Percentiles rank a stretch among this genome's conserved stretches.
phyloP scores from a whole-genome alignment of 2,888 invertebrate species.

The Glaucopsyche alexis region DNA sequence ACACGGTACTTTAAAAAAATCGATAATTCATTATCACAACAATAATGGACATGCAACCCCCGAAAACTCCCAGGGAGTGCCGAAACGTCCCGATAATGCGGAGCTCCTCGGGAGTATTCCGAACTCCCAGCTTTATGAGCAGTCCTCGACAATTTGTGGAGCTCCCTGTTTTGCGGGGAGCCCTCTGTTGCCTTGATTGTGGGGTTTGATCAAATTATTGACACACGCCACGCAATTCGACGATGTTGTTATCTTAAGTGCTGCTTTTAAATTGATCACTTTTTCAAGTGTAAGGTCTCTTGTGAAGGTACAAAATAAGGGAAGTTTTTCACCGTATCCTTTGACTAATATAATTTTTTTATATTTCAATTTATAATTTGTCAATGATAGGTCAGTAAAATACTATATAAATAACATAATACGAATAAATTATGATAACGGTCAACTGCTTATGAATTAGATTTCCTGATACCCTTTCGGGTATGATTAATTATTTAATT shows the following conservation, averaged over 20 bases:
- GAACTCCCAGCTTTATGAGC: too few species aligned
- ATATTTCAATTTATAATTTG: too few species aligned
- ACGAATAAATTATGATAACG: too few species aligned
- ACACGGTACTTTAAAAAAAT: conserved; percentile 34
- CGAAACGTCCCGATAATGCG: too few species aligned
- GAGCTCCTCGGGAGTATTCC: too few species aligned
- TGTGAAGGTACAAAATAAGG: background rate
- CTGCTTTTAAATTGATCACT: conserved; percentile 5
- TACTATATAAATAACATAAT: too few species aligned
- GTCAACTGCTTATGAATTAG: too few species aligned
- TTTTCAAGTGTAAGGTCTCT: conserved; percentile 1
- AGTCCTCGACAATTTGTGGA: too few species aligned
- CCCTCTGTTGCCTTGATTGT: background rate
- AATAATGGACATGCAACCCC: too few species aligned
- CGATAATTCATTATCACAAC: conserved; percentile 41
- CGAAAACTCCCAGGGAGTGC: background rate
- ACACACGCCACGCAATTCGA: conserved; percentile 3
- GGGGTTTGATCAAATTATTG: conserved; percentile 5
- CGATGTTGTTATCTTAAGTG: background rate
- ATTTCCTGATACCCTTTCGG: too few species aligned
- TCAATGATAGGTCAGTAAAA: too few species aligned
- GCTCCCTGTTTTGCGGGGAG: background rate
- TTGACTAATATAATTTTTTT: background rate
- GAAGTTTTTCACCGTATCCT: background rate
- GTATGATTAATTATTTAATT: too few species aligned